These are phyloP conservation scores for Eupristina koningsbergeri DNA, from an alignment of 1,140 invertebrate species.

Conservation along the genomic window DNA sequence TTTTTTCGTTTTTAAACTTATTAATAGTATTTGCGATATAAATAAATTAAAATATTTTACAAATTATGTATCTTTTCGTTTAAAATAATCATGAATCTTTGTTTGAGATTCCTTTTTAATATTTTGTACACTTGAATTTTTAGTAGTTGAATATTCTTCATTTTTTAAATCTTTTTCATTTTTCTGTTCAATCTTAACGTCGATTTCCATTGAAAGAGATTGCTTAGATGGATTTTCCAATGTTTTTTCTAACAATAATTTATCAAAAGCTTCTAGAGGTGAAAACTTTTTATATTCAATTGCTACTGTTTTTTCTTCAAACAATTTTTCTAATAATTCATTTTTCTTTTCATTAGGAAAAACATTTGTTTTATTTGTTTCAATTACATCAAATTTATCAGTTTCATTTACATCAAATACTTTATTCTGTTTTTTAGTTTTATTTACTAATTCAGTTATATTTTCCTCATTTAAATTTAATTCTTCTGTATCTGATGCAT, in stretches of 20 bases:
- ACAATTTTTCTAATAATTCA: slow-evolving; percentile 40
- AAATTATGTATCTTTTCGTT: slow-evolving; percentile 44
- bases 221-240: slow-evolving; percentile 31
- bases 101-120: slow-evolving; percentile 55
- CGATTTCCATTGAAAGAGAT: slow-evolving; percentile 27
- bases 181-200: slow-evolving; percentile 21
- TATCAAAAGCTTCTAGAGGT: slow-evolving; percentile 41
- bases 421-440: slow-evolving; percentile 15
- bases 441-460: slow-evolving; percentile 22
- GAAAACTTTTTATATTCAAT: slow-evolving; percentile 30
- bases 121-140: slow-evolving; percentile 19
- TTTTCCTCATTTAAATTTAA: slow-evolving; percentile 24
- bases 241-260: slow-evolving; percentile 41
- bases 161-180: slow-evolving; percentile 31
- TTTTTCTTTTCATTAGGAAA: slow-evolving; percentile 43
- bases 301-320: slow-evolving; percentile 35
- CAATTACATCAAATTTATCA: not conserved
- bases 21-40: not conserved
- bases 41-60: slow-evolving; percentile 45
- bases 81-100: slow-evolving; percentile 63
- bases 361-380: slow-evolving; percentile 1
- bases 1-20: slow-evolving; percentile 10
- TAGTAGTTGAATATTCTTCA: slow-evolving; percentile 14
- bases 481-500: slow-evolving; percentile 34
- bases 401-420: slow-evolving; percentile 1